Evolutionary conservation across 2,797 vertebrate genomes (phyloP), one percentile per base, ranked within the genome.

Genomic region (Schizothorax lantsangensis): DNA sequence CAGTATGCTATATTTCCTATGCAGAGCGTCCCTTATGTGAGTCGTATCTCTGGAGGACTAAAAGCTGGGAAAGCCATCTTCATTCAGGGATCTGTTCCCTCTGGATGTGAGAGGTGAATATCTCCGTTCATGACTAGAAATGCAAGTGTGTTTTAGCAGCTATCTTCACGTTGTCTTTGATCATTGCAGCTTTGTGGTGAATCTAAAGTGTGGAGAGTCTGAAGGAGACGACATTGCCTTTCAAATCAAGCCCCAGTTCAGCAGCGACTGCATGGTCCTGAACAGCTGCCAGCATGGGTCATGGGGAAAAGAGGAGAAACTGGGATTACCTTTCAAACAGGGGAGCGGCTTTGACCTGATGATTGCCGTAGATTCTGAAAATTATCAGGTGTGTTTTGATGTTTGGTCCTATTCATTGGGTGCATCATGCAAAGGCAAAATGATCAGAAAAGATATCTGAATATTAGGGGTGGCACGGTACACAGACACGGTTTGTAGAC

Each of bases 201-300:
- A 86, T 66, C 83, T 89, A 26, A 66, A 72, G 38, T 77, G 72
- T 23, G 88, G 86, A 7, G 38, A 15, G 10, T 40, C 79, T 54
- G 19, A 72, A 26, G 49, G 8, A 15, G 80, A 81, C 45, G 86
- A 86, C 86, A 84, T 86, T 5, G 86, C 88, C 30, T 72, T 89
- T 54, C 84, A 88, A 17, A 81, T 81, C 14, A 86, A 64, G 14
- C 84, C 86, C 2, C 26, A 23, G 10, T 7, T 86, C 62, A 57
- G 38, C n/a, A 3, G n/a, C 1, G 23, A 38, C 6, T 14, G 15
- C 69, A 45, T 71, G 5, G 11, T 33, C 5, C 36, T 89, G 10
- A 89, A 89, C 72, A 82, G 71, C 72, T 21, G 19, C 21, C 57
- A 40, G 26, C 82, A 79, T 6, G 82, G 85, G 11, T 54, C 4